Evolutionary conservation across 2,113 vertebrate species (phyloP).

Genomic region (Heptranchias perlo): DNA sequence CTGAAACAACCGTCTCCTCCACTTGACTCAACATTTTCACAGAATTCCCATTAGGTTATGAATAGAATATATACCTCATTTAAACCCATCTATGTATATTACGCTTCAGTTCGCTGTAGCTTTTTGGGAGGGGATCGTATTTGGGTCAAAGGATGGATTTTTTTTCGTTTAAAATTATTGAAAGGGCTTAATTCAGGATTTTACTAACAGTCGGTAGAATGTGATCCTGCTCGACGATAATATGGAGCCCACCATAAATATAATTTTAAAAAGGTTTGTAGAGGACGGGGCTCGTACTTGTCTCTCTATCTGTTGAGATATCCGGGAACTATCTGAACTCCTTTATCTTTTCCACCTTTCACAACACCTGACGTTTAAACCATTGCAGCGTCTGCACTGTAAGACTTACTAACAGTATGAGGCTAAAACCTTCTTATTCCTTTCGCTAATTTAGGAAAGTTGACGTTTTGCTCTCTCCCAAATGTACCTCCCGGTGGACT

Average conservation of each 20-base stretch:
- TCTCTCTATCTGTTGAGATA: background rate
- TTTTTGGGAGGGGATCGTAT: background rate
- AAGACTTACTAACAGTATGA: background rate
- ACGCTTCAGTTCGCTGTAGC: background rate
- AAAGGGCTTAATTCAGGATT: background rate
- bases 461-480: background rate
- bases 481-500: background rate
- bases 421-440: background rate
- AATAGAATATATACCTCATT: background rate
- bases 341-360: background rate
- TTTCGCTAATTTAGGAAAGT: background rate
- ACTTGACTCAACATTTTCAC: slow-evolving; percentile 1
- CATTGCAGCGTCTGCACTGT: background rate
- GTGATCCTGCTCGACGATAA: background rate
- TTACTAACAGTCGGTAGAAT: background rate
- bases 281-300: background rate
- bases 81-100: background rate
- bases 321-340: background rate
- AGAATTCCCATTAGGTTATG: background rate
- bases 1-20: background rate
- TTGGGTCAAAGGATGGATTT: background rate
- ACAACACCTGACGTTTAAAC: background rate
- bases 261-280: background rate
- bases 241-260: background rate
- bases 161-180: background rate